Base-by-base conservation (phyloP, 92 coral and sea anemone genomes). In the Diadumene lineata region DNA sequence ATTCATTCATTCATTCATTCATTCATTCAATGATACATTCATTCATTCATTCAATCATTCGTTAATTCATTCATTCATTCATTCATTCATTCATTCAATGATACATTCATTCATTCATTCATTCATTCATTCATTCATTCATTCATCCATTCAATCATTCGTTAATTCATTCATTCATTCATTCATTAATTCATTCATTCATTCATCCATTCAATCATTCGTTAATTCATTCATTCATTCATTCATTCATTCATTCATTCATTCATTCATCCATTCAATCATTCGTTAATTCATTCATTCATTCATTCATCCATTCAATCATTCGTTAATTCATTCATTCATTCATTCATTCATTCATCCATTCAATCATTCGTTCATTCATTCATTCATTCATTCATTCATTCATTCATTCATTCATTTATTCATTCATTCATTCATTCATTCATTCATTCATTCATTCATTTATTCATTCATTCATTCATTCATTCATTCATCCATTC, bases 21-120 rank as follows among this genome's bases (percentile, higher is more conserved):
- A n/a, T n/a, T n/a, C n/a, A n/a, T n/a, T n/a, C n/a, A n/a, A n/a
- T n/a, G n/a, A n/a, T n/a, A n/a, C n/a, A n/a, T n/a, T n/a, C n/a
- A n/a, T n/a, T n/a, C n/a, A n/a, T n/a, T n/a, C n/a, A n/a, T n/a
- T n/a, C n/a, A n/a, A n/a, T n/a, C n/a, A n/a, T n/a, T n/a, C n/a
- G n/a, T n/a, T n/a, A n/a, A n/a, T n/a, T n/a, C n/a, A n/a, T n/a
- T n/a, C n/a, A n/a, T n/a, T n/a, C n/a, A n/a, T n/a, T n/a, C n/a
- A n/a, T n/a, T n/a, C n/a, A n/a, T n/a, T n/a, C 31, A 68, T 56
- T 75, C 80, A 75, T 77, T 72, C 65, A 56, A 34, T 67, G 50
- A 38, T 6, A 4, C 48, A 38, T 6, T 38, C 48, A 38, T 6
- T 38, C 48, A 38, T 6, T 38, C 48, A 38, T 6, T 38, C 48